A percentile compares a stretch with the other conserved stretches of the same genome.
phyloP scores from a whole-genome alignment of 2,113 vertebrate species.

The Spea bombifrons region DNA sequence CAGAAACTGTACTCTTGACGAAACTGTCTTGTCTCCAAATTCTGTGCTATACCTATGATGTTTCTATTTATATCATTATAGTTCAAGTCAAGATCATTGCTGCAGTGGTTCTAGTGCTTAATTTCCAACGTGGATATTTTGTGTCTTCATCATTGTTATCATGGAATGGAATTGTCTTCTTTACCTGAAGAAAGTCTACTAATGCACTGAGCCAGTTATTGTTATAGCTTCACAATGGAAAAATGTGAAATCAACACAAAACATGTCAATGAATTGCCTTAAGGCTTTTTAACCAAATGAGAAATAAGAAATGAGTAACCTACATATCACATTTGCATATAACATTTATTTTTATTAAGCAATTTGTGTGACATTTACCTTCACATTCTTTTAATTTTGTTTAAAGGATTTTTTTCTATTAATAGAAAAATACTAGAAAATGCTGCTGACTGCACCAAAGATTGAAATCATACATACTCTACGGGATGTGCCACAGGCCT shows the following conservation, averaged over 20 bases:
- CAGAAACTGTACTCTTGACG: constrained; percentile 24
- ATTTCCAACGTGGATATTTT: neutral
- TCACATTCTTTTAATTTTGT: too few species aligned
- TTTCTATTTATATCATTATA: constrained; percentile 31
- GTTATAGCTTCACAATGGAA: neutral
- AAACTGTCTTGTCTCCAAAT: constrained; percentile 1
- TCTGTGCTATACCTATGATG: constrained; percentile 3
- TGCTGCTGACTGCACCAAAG: too few species aligned
- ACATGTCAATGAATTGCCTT: neutral
- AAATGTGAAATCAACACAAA: neutral
- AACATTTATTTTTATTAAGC: too few species aligned
- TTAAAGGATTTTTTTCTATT: too few species aligned
- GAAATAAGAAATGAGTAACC: too few species aligned
- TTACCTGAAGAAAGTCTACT: neutral
- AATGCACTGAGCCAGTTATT: neutral
- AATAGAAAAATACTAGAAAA: too few species aligned
- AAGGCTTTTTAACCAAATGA: neutral
- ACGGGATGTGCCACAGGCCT: too few species aligned
- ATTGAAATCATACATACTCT: too few species aligned
- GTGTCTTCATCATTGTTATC: neutral
- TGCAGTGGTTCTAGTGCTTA: neutral
- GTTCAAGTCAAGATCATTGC: constrained; percentile 17
- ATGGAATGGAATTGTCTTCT: neutral
- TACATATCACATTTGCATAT: too few species aligned
- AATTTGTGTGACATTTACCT: too few species aligned